These are phyloP conservation scores for Macrotis lagotis DNA, from an alignment of 2,113 vertebrate species.

Conservation along the genomic window DNA sequence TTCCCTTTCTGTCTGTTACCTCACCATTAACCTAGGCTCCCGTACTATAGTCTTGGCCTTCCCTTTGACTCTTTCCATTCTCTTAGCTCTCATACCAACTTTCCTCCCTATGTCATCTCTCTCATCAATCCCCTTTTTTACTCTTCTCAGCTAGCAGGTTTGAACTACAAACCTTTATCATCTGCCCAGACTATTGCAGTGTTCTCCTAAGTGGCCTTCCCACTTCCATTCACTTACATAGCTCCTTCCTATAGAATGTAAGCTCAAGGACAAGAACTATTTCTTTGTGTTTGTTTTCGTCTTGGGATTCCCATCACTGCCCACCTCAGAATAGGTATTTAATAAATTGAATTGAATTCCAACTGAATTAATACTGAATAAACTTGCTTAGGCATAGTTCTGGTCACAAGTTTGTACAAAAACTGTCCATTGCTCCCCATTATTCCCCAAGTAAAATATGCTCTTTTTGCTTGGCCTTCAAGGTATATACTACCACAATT, in stretches of 20 bases:
- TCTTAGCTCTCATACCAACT: not conserved
- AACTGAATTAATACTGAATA: not conserved
- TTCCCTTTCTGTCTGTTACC: conserved; percentile 13
- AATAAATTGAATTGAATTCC: not conserved
- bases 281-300: not conserved
- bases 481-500: not conserved
- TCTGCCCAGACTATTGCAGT: not conserved
- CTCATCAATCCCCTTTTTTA: not conserved
- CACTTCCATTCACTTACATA: not conserved
- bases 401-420: not conserved
- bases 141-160: not conserved
- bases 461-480: not conserved
- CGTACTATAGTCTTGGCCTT: not conserved
- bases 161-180: not conserved
- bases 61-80: conserved; percentile 1
- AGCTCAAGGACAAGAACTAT: not conserved
- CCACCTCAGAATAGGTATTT: not conserved
- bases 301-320: not conserved
- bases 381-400: not conserved
- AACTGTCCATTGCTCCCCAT: not conserved
- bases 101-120: not conserved
- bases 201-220: not conserved
- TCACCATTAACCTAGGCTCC: not conserved
- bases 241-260: not conserved
- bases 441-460: not conserved